phyloP scores from a whole-genome alignment of 1,140 invertebrate species.

The Trigoniulus corallinus region DNA sequence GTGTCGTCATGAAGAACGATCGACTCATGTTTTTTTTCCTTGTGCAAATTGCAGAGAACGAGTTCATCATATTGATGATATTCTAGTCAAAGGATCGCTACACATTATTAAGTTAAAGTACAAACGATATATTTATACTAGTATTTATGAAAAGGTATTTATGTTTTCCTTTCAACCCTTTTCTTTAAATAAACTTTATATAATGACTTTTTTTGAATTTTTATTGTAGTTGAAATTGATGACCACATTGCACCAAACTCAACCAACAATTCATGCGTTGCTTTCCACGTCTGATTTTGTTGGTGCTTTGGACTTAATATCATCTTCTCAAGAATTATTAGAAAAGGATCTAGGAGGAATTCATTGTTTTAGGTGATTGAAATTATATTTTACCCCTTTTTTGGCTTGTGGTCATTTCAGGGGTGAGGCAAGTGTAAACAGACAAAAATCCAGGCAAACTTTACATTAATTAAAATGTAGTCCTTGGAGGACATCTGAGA shows the following conservation, averaged over 20 bases:
- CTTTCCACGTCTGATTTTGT: slow-evolving; percentile 94
- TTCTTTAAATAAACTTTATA: slow-evolving; percentile 17
- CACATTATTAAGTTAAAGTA: slow-evolving; percentile 43
- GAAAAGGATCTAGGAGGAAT: slow-evolving; percentile 73
- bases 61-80: slow-evolving; percentile 49
- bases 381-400: neutral
- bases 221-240: slow-evolving; percentile 63
- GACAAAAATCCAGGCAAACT: no score
- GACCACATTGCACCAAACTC: slow-evolving; percentile 91
- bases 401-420: neutral
- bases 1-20: neutral
- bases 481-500: no score
- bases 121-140: slow-evolving; percentile 29
- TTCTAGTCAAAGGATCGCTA: slow-evolving; percentile 60
- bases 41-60: slow-evolving; percentile 24
- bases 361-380: slow-evolving; percentile 50
- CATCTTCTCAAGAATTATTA: slow-evolving; percentile 88
- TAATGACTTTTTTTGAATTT: slow-evolving; percentile 8
- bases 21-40: neutral
- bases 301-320: slow-evolving; percentile 88
- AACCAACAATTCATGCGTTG: slow-evolving; percentile 87
- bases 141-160: slow-evolving; percentile 34
- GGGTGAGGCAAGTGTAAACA: no score
- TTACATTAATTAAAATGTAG: no score
- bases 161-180: no score